phyloP scores from a whole-genome alignment of 2,888 invertebrate genomes.

The Coecobrya sp. region DNA sequence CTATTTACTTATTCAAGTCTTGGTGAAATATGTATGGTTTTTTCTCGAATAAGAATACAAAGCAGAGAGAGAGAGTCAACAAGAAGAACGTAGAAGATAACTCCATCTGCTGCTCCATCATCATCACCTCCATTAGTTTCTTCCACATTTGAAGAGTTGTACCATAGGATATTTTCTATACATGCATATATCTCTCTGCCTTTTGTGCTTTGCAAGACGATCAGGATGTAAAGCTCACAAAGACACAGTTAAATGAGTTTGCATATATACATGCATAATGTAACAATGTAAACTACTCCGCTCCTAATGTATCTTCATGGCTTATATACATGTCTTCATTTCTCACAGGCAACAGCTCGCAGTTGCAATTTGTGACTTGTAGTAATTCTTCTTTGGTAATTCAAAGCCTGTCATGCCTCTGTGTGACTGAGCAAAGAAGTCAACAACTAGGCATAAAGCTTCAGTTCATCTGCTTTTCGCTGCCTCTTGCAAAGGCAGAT shows the following conservation, averaged over 20 bases:
- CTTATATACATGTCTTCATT: not conserved
- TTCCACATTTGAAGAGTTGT: not conserved
- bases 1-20: not conserved
- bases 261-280: not conserved
- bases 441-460: not conserved
- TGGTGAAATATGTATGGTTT: conserved; percentile 39
- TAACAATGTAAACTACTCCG: not conserved
- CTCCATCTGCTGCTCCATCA: conserved; percentile 18
- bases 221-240: not conserved
- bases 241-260: conserved; percentile 3
- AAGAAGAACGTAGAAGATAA: conserved; percentile 7
- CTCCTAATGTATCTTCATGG: not conserved
- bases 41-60: conserved; percentile 38
- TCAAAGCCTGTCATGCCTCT: conserved; percentile 46
- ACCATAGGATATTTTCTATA: too few relatives aligned
- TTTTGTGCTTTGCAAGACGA: conserved; percentile 17
- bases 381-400: not conserved
- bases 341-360: not conserved
- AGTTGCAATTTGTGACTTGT: not conserved
- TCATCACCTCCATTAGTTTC: conserved; percentile 41
- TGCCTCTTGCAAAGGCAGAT: conserved; percentile 10
- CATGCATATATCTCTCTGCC: not conserved
- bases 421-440: conserved; percentile 39
- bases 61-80: conserved; percentile 32
- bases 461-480: not conserved